Conservation (phyloP, 1,140 invertebrate species). For the Leptonema lineaticorne region DNA sequence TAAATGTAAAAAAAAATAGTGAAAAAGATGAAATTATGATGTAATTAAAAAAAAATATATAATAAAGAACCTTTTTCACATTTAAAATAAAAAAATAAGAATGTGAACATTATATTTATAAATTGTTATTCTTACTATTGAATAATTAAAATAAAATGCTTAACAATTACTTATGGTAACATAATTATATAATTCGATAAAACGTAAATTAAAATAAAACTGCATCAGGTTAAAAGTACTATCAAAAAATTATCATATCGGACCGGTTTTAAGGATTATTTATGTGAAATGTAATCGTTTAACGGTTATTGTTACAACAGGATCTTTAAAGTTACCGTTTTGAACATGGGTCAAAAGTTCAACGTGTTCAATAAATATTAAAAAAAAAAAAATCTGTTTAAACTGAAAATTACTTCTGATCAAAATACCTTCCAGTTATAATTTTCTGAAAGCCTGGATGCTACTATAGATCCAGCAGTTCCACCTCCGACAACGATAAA, state of each 20-base stretch:
- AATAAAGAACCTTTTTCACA: no score
- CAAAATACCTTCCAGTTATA: slow-evolving; percentile 57
- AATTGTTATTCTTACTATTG: no score
- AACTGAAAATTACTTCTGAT: neutral
- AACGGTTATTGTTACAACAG: slow-evolving; percentile 6
- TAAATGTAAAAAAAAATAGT: no score
- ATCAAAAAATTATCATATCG: neutral
- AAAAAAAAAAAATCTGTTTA: neutral
- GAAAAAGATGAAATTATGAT: no score
- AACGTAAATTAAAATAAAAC: no score
- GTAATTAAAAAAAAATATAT: no score
- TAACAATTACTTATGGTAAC: no score
- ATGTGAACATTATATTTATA: no score
- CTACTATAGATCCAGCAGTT: slow-evolving; percentile 82
- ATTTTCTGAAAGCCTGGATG: slow-evolving; percentile 64
- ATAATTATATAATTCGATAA: no score
- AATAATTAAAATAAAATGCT: no score
- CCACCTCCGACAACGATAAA: slow-evolving; percentile 80
- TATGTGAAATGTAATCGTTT: neutral
- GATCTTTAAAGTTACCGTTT: neutral
- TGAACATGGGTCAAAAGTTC: neutral
- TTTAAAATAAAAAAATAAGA: no score
- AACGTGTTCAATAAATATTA: neutral
- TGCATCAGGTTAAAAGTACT: no score
- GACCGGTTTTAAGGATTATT: slow-evolving; percentile 9